Evolutionary conservation across 2,797 vertebrate genomes (phyloP).

Genomic region (Hemibagrus guttatus): DNA sequence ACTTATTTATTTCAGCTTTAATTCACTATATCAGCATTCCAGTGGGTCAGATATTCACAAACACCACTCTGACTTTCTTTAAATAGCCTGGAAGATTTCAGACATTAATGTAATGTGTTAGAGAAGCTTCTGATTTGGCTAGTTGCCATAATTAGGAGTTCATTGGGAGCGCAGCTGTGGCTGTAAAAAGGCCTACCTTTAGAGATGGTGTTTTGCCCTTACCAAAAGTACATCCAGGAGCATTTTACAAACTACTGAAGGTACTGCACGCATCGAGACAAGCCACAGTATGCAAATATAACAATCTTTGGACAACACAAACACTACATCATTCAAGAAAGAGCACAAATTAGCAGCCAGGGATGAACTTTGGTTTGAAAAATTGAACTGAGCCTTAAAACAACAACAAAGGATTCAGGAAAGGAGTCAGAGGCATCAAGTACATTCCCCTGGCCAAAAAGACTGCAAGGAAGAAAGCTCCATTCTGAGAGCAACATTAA

Average conservation of each 20-base stretch:
- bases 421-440: background rate
- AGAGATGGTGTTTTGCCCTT: background rate
- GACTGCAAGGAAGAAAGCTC: background rate
- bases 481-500: background rate
- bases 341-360: background rate
- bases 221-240: background rate
- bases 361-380: background rate
- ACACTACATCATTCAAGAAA: background rate
- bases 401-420: too few species aligned
- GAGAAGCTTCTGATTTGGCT: background rate
- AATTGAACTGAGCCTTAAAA: background rate
- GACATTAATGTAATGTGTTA: background rate
- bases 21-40: background rate
- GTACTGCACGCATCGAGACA: background rate
- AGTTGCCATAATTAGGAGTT: background rate
- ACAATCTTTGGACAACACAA: background rate
- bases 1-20: background rate
- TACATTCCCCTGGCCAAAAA: background rate
- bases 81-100: background rate
- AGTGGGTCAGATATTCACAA: background rate
- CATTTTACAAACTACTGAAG: background rate
- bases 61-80: background rate
- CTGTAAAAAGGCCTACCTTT: background rate
- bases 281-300: background rate
- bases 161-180: background rate